Percentiles rank a stretch among this genome's conserved stretches.
Evolutionary conservation across 1,140 invertebrate genomes (phyloP).

Genomic region (Trachymyrmex septentrionalis): DNA sequence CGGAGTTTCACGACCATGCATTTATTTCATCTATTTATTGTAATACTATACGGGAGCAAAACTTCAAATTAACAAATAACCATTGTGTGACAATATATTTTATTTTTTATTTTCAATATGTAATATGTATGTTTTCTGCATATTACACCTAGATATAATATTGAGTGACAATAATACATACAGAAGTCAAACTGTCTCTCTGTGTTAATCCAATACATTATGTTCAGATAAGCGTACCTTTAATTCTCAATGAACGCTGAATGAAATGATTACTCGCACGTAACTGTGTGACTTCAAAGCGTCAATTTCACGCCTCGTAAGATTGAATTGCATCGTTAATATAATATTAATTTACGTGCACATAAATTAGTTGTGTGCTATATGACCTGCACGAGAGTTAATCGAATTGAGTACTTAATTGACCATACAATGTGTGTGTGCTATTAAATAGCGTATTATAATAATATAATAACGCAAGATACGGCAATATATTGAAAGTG

Average conservation of each 20-base stretch:
- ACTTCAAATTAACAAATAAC: background rate
- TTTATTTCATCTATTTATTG: conserved; percentile 47
- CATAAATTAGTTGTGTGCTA: conserved; percentile 33
- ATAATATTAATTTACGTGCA: conserved; percentile 30
- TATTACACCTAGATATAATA: background rate
- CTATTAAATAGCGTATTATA: conserved; percentile 16
- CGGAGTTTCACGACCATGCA: conserved; percentile 21
- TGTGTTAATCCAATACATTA: background rate
- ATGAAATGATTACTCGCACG: background rate
- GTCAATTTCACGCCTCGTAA: conserved; percentile 45
- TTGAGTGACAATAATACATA: background rate
- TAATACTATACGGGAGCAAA: background rate
- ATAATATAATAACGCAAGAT: conserved; percentile 6
- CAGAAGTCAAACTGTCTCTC: no score
- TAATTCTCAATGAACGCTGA: background rate
- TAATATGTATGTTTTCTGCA: background rate
- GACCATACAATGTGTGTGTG: background rate
- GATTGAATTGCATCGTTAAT: conserved; percentile 36
- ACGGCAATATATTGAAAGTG: background rate
- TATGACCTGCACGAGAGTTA: conserved; percentile 18
- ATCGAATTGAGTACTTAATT: conserved; percentile 42
- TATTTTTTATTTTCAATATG: background rate
- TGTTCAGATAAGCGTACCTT: background rate
- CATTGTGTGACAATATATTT: background rate
- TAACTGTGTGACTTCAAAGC: conserved; percentile 1